Percentiles rank a stretch among this genome's conserved stretches.
Conservation (phyloP, 2,797 vertebrate genomes). For the Lithobates sylvaticus region DNA sequence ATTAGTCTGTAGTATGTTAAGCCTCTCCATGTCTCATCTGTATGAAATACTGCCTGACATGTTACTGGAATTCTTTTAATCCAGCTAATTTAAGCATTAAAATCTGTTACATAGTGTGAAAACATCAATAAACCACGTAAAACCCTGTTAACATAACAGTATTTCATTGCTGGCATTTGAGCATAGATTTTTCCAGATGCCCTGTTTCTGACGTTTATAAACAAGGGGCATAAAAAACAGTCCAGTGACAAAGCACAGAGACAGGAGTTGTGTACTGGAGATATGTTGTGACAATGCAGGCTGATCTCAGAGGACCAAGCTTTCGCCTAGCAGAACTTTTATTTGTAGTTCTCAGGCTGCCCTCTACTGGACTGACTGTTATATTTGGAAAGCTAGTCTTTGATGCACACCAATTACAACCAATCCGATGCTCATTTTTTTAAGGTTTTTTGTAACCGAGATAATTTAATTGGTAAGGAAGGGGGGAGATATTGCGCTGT, state of each 20-base stretch:
- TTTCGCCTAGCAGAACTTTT: neutral
- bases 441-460: too few species aligned
- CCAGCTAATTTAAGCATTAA: slow-evolving; percentile 32
- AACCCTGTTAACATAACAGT: neutral
- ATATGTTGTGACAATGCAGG: slow-evolving; percentile 7
- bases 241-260: slow-evolving; percentile 20
- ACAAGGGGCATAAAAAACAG: slow-evolving; percentile 38
- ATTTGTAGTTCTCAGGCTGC: slow-evolving; percentile 20
- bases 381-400: neutral
- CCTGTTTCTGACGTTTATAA: neutral
- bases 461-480: too few species aligned
- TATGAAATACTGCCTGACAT: neutral
- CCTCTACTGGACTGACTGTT: slow-evolving; percentile 25
- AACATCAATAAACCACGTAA: slow-evolving; percentile 17
- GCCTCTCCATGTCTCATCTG: slow-evolving; percentile 3
- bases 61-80: slow-evolving; percentile 33
- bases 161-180: neutral
- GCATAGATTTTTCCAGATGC: slow-evolving; percentile 26
- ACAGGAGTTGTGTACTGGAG: neutral
- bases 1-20: neutral
- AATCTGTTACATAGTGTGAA: slow-evolving; percentile 31
- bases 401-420: neutral
- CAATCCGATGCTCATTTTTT: too few species aligned
- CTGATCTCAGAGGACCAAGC: neutral
- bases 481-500: too few species aligned